Conservation (phyloP, 1,140 invertebrate genomes). For the Pseudomyrmex flavicornis region DNA sequence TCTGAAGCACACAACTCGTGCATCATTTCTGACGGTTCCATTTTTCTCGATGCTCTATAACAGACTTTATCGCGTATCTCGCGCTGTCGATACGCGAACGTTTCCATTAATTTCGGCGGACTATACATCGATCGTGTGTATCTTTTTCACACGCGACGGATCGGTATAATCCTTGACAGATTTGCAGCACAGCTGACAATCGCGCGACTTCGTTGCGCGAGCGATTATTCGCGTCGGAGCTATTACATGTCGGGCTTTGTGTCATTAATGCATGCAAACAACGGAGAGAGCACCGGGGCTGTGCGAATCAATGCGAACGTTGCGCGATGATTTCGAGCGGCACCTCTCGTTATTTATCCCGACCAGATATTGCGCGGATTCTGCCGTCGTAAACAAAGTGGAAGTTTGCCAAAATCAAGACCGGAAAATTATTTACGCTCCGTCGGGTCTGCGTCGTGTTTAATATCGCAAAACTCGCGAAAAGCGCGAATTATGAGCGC, state of each 20-base stretch:
- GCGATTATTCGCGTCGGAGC: conserved; percentile 17
- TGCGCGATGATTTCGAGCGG: conserved; percentile 59
- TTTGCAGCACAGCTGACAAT: conserved; percentile 22
- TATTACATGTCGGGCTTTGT: conserved; percentile 51
- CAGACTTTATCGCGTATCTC: neutral
- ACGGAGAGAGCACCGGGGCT: neutral
- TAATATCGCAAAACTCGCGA: conserved; percentile 33
- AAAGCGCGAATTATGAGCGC: neutral
- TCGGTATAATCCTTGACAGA: conserved; percentile 52
- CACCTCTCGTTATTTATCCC: conserved; percentile 67
- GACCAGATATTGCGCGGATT: conserved; percentile 38
- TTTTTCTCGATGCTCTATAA: conserved; percentile 17
- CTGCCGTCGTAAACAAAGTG: conserved; percentile 63
- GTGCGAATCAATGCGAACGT: conserved; percentile 40
- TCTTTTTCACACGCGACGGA: conserved; percentile 21
- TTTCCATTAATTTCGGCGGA: conserved; percentile 35
- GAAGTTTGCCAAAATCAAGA: conserved; percentile 60
- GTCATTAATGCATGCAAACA: conserved; percentile 55
- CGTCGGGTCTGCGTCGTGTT: neutral
- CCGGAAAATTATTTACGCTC: conserved; percentile 46
- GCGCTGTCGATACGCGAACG: conserved; percentile 16
- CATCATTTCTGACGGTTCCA: conserved; percentile 9
- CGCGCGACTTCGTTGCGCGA: conserved; percentile 35
- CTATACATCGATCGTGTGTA: conserved; percentile 37
- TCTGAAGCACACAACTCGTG: neutral